Evolutionary conservation across 2,888 invertebrate genomes (phyloP).

Genomic region (Linnaemya vulpina): DNA sequence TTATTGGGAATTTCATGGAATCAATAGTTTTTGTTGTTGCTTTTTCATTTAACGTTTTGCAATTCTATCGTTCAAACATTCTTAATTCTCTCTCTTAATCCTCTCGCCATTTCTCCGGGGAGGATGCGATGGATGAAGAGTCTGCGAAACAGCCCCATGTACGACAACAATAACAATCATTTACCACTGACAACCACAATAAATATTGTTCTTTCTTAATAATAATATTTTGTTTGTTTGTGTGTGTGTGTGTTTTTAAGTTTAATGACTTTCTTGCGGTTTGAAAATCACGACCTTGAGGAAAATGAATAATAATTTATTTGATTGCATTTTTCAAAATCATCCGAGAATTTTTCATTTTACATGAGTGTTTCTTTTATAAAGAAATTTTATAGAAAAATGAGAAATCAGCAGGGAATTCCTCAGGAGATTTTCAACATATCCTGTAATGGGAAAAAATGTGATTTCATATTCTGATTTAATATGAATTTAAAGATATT

Average conservation of each 20-base stretch:
- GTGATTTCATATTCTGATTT: no score
- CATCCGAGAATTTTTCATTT: slow-evolving; percentile 21
- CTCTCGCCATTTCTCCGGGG: background rate
- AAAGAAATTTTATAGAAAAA: background rate
- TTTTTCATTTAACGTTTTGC: slow-evolving; percentile 4
- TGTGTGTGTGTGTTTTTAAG: slow-evolving; percentile 21
- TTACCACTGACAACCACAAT: slow-evolving; percentile 40
- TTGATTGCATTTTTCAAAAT: background rate
- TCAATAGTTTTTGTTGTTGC: no score
- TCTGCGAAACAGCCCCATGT: slow-evolving; percentile 7
- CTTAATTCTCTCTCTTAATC: slow-evolving; percentile 3
- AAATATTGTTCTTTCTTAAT: slow-evolving; percentile 41
- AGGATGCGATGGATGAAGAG: background rate
- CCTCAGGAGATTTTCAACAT: no score
- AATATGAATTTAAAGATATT: no score
- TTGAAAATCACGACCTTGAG: slow-evolving; percentile 44
- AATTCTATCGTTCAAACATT: slow-evolving; percentile 39
- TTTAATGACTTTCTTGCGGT: slow-evolving; percentile 40
- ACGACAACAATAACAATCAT: slow-evolving; percentile 35
- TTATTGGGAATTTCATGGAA: no score
- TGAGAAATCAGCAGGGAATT: background rate
- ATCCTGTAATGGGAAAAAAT: no score
- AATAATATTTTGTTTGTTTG: slow-evolving; percentile 4
- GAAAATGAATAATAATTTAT: slow-evolving; percentile 4
- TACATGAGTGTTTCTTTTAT: background rate